Percentiles rank a stretch among this genome's conserved stretches.
Conservation (phyloP, 2,888 invertebrate genomes). For the Branchipolynoe longqiensis region DNA sequence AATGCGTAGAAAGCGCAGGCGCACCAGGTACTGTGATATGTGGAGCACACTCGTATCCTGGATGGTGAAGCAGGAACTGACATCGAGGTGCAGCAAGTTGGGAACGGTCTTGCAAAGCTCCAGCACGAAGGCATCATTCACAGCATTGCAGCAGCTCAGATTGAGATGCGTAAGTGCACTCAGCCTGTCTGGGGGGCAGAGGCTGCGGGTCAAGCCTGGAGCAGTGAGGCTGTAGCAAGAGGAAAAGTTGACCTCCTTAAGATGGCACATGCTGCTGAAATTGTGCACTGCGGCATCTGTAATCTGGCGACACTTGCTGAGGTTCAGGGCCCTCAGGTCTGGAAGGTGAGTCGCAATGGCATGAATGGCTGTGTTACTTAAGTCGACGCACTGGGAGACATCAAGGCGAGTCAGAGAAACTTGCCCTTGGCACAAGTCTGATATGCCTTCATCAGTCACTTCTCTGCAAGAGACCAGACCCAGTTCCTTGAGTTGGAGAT, state of each 20-base stretch:
- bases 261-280: slow-evolving; percentile 83
- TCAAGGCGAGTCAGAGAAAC: slow-evolving; percentile 85
- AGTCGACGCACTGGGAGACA: slow-evolving; percentile 86
- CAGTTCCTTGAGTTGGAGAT: slow-evolving; percentile 84
- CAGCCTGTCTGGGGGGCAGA: slow-evolving; percentile 80
- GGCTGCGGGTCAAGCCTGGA: slow-evolving; percentile 85
- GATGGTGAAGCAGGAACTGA: slow-evolving; percentile 88
- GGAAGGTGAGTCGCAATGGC: slow-evolving; percentile 85
- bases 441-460: slow-evolving; percentile 85
- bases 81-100: slow-evolving; percentile 85
- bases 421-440: slow-evolving; percentile 84
- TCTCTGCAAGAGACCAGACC: slow-evolving; percentile 86
- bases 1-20: slow-evolving; percentile 85
- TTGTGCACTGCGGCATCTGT: slow-evolving; percentile 83
- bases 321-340: slow-evolving; percentile 85
- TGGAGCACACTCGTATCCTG: slow-evolving; percentile 87
- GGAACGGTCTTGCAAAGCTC: slow-evolving; percentile 85
- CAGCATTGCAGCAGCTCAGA: slow-evolving; percentile 75
- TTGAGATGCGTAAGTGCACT: slow-evolving; percentile 73
- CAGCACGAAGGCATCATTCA: slow-evolving; percentile 86
- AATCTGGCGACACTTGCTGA: slow-evolving; percentile 86
- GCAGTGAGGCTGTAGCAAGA: slow-evolving; percentile 87
- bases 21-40: slow-evolving; percentile 86
- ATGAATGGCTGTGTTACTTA: slow-evolving; percentile 86
- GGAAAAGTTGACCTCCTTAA: slow-evolving; percentile 82